These are phyloP conservation scores for Pogonocichla stellata DNA, from an alignment of 2,113 vertebrate genomes.

Conservation along the genomic window DNA sequence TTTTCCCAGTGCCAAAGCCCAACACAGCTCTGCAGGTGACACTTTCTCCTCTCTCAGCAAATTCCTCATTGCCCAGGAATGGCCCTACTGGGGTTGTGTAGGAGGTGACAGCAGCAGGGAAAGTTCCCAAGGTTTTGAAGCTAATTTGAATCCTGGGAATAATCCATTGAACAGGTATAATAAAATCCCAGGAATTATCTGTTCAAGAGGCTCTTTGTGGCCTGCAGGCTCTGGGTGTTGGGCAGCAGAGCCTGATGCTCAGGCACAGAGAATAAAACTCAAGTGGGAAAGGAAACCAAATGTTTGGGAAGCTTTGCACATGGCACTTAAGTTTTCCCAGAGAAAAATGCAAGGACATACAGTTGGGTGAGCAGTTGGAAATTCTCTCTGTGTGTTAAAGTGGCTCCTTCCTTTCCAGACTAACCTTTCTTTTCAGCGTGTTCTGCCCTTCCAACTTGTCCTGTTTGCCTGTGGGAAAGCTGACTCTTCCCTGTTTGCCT, in stretches of 20 bases:
- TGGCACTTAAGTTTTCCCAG: background rate
- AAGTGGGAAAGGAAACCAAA: background rate
- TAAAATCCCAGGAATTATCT: background rate
- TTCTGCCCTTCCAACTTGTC: background rate
- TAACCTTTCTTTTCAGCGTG: background rate
- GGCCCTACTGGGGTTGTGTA: background rate
- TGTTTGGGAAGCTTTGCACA: background rate
- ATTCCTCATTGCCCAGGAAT: background rate
- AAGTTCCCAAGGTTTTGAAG: background rate
- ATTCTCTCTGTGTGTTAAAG: background rate
- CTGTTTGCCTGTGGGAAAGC: background rate
- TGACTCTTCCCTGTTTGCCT: background rate
- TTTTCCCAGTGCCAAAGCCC: background rate
- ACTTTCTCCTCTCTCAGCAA: background rate
- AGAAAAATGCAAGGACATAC: background rate
- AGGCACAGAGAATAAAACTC: background rate
- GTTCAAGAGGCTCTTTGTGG: background rate
- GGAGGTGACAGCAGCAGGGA: background rate
- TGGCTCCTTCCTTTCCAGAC: background rate
- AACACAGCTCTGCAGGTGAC: accelerated
- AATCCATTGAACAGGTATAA: background rate
- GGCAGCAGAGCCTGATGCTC: background rate
- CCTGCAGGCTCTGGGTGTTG: background rate
- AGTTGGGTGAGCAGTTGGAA: background rate
- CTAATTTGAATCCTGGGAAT: background rate